Evolutionary conservation across 2,113 vertebrate species (phyloP).

Genomic region (Plectropomus leopardus): DNA sequence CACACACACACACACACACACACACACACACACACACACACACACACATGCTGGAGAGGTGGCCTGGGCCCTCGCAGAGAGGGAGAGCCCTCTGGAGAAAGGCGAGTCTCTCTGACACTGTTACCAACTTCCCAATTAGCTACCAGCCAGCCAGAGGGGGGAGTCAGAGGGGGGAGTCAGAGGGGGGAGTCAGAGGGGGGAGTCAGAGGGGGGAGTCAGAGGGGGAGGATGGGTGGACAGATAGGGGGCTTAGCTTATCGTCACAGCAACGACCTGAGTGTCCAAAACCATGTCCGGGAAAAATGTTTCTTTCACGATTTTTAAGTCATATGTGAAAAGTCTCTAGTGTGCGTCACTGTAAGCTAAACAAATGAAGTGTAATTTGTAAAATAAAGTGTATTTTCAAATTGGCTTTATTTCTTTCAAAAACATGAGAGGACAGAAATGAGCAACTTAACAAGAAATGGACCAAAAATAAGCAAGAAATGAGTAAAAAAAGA

Average conservation of each 20-base stretch:
- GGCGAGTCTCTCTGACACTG: constrained; percentile 79
- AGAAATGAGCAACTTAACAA: too few species aligned
- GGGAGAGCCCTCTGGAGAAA: constrained; percentile 73
- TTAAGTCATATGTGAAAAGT: not conserved
- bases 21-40: constrained; percentile 77
- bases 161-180: not conserved
- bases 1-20: constrained; percentile 51
- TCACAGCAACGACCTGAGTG: constrained; percentile 55
- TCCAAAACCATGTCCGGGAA: constrained; percentile 42
- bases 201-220: not conserved
- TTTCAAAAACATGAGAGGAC: too few species aligned
- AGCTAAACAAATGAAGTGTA: too few species aligned
- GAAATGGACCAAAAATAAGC: too few species aligned
- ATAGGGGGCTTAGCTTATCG: constrained; percentile 48
- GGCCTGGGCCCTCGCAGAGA: constrained; percentile 67
- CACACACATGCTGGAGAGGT: constrained; percentile 50
- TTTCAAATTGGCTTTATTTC: too few species aligned
- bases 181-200: not conserved
- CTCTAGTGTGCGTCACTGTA: not conserved
- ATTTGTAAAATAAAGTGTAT: not conserved
- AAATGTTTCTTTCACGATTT: not conserved
- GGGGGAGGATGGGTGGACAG: constrained; percentile 29
- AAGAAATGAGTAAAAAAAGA: too few species aligned
- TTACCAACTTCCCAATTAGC: constrained; percentile 85
- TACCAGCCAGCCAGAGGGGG: constrained; percentile 57